Base-by-base conservation (phyloP, 2,888 invertebrate genomes). In the Bhutanitis thaidina region DNA sequence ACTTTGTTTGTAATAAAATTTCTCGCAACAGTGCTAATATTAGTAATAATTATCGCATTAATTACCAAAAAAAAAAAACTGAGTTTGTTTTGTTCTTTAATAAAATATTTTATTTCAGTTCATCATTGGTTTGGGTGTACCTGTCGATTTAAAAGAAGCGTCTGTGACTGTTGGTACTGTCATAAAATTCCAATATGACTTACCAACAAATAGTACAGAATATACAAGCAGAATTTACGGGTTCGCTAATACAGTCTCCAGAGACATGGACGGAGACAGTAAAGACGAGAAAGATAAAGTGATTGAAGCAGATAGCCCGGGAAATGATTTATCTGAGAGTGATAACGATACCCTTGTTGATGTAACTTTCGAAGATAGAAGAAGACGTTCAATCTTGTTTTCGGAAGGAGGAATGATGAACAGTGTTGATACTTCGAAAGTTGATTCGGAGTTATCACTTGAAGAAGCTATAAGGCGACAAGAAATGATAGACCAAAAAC, bases 41-140 rank as follows among this genome's bases (percentile, higher is more conserved):
- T n/a, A n/a, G n/a, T n/a, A n/a, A n/a, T n/a, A n/a, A n/a, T n/a
- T n/a, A n/a, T n/a, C n/a, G 20, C 5, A 5, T 20, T 3, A 3
- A 5, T 20, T 20, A 3, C 2, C 5, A 5, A 3, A 20, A 20
- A 20, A 3, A 20, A 20, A 20, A 3, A 20, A 3, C 20, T 20
- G 5, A 5, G 20, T 20, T 20, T 5, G 2, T 20, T 20, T 20
- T 20, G 20, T 3, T 27, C 2, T 27, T 27, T 1, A 27, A 8
- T 27, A 27, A 4, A 27, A 27, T 27, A 4, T 8, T 27, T 27
- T 8, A 61, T 80, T 82, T 36, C 77, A 94, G 93, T 90, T 93
- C 60, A 92, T 93, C 59, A 89, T 92, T 45, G 93, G 93, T 65
- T 80, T 93, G 51, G 93, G 93, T 67, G 80, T 93, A 20, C 93